Evolutionary conservation across 2,888 invertebrate genomes (phyloP).

Genomic region (Drosophila limbata): DNA sequence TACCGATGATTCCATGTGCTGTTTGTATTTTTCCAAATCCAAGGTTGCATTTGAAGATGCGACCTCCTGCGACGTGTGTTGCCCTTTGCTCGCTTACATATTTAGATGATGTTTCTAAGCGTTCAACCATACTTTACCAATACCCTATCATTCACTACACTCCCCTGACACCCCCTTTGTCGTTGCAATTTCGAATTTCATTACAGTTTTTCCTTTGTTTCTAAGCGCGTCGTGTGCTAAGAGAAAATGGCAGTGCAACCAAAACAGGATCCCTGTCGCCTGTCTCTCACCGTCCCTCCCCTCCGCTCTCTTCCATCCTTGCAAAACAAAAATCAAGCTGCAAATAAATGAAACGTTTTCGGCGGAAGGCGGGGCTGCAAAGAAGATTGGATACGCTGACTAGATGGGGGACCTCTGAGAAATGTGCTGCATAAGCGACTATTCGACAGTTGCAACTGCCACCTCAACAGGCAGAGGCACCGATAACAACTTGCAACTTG

Average conservation of each 20-base stretch:
- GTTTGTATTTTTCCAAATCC: conserved; percentile 41
- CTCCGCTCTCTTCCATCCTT: background rate
- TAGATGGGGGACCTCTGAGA: conserved; percentile 7
- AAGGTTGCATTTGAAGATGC: conserved; percentile 46
- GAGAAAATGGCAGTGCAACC: conserved; percentile 54
- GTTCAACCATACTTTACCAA: conserved; percentile 14
- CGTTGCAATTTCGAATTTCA: conserved; percentile 71
- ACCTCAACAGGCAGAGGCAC: conserved; percentile 25
- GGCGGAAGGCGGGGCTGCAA: conserved; percentile 1
- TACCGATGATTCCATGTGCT: conserved; percentile 8
- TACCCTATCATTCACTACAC: no score
- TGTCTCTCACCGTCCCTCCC: background rate
- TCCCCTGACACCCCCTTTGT: background rate
- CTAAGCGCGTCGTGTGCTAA: conserved; percentile 4
- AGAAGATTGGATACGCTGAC: conserved; percentile 4
- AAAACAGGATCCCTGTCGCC: background rate
- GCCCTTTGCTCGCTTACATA: conserved; percentile 52
- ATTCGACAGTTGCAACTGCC: conserved; percentile 32
- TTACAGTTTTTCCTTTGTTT: conserved; percentile 71
- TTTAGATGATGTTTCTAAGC: conserved; percentile 66
- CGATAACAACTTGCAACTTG: conserved; percentile 50
- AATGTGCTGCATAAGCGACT: conserved; percentile 43
- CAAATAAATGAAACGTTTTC: conserved; percentile 47
- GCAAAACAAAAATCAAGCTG: conserved; percentile 31
- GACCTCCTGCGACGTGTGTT: conserved; percentile 18